Evolutionary conservation across 2,888 invertebrate species (phyloP).

Genomic region (Heliothis peltigera): DNA sequence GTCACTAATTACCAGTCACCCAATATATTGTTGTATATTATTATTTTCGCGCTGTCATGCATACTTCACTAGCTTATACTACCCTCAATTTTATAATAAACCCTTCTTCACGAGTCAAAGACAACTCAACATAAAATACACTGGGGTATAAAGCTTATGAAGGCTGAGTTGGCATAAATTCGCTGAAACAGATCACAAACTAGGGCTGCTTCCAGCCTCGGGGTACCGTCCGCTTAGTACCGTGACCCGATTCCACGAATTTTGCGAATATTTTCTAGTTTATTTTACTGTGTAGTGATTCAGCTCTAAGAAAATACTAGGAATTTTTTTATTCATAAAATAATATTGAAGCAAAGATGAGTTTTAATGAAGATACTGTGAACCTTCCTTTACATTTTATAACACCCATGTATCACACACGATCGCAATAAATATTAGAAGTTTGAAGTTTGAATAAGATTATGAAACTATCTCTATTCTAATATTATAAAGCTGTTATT

Average conservation of each 20-base stretch:
- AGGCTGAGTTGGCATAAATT: constrained; percentile 21
- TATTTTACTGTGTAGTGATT: background rate
- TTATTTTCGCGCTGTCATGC: no score
- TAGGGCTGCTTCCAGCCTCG: constrained; percentile 12
- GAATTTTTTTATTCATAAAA: constrained; percentile 1
- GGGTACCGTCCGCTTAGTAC: constrained; percentile 5
- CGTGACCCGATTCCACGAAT: constrained; percentile 30
- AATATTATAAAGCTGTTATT: no score
- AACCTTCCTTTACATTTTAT: no score
- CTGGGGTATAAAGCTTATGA: background rate
- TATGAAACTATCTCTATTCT: no score
- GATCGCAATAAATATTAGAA: no score
- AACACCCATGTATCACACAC: no score
- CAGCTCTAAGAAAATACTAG: constrained; percentile 10
- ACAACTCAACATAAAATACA: constrained; percentile 1
- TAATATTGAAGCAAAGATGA: background rate
- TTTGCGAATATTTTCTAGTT: constrained; percentile 22
- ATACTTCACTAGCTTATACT: background rate
- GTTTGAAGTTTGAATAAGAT: no score
- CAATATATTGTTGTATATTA: no score
- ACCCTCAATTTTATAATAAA: constrained; percentile 2
- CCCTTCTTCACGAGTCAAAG: background rate
- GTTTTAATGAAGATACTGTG: no score
- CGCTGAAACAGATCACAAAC: constrained; percentile 38
- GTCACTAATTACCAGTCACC: no score